These are phyloP conservation scores for Sabellastarte sp. DNA, from an alignment of 2,888 invertebrate genomes.

Conservation along the genomic window DNA sequence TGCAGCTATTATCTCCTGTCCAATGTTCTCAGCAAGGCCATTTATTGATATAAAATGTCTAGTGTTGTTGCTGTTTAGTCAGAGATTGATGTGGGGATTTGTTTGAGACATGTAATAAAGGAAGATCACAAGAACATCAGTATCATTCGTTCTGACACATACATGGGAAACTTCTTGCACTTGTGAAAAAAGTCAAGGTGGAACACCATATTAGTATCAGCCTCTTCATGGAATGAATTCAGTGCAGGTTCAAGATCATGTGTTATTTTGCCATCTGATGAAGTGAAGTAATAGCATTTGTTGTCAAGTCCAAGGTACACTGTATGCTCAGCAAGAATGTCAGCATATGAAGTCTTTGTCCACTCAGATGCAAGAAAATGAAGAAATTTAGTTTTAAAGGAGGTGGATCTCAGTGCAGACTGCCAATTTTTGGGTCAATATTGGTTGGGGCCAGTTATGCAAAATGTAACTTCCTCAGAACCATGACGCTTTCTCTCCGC, in stretches of 20 bases:
- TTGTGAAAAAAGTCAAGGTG: neutral
- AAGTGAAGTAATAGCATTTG: neutral
- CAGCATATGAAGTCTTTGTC: neutral
- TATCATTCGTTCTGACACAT: neutral
- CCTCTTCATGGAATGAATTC: neutral
- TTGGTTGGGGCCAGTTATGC: slow-evolving; percentile 1
- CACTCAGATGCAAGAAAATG: neutral
- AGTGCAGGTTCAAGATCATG: neutral
- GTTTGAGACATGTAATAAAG: no score
- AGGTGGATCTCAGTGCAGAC: neutral
- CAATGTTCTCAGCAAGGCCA: no score
- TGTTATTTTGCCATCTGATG: neutral
- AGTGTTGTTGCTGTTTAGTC: no score
- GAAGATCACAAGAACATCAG: neutral
- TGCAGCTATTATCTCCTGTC: no score
- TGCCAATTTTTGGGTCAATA: slow-evolving; percentile 1
- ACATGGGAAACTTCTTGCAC: neutral
- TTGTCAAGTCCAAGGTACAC: neutral
- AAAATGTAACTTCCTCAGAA: neutral
- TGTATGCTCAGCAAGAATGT: neutral
- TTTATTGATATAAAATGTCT: no score
- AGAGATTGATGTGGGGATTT: no score
- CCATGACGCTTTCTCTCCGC: neutral
- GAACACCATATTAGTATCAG: neutral
- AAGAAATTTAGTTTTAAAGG: neutral